A percentile compares a stretch with the other conserved stretches of the same genome.
Conservation (phyloP, 1,140 invertebrate species). For the Drosophila ambigua region DNA sequence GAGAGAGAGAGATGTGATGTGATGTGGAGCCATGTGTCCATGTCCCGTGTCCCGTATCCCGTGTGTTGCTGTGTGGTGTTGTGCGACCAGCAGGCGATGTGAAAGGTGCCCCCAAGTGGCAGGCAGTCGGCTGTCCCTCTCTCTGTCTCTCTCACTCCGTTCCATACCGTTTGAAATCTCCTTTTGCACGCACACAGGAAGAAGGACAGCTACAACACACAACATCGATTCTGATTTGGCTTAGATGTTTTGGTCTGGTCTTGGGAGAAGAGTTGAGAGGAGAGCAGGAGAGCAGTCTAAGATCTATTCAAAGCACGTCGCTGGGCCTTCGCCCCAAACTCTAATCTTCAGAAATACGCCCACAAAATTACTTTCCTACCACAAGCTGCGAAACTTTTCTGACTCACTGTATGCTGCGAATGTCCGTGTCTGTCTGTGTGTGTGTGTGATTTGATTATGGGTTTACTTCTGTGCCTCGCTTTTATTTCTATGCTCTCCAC, state of each 20-base stretch:
- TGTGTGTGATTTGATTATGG: slow-evolving; percentile 46
- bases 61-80: slow-evolving; percentile 19
- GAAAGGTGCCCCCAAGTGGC: slow-evolving; percentile 40
- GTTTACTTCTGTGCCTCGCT: slow-evolving; percentile 41
- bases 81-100: slow-evolving; percentile 33
- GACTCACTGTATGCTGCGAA: slow-evolving; percentile 39
- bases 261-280: slow-evolving; percentile 43
- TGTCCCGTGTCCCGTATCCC: too few relatives aligned
- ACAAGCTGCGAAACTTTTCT: slow-evolving; percentile 75
- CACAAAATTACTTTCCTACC: slow-evolving; percentile 74
- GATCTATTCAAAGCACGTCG: slow-evolving; percentile 79
- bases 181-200: slow-evolving; percentile 70
- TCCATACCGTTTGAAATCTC: slow-evolving; percentile 48
- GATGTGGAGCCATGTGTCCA: slow-evolving; percentile 42
- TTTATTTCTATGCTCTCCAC: slow-evolving; percentile 29
- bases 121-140: neutral
- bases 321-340: slow-evolving; percentile 47
- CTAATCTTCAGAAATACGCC: slow-evolving; percentile 82
- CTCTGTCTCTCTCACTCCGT: neutral
- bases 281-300: slow-evolving; percentile 11
- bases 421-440: slow-evolving; percentile 19
- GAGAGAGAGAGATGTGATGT: slow-evolving; percentile 18
- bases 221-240: slow-evolving; percentile 61
- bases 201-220: slow-evolving; percentile 24
- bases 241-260: slow-evolving; percentile 40